These are phyloP conservation scores for Eristalis tenax DNA, from an alignment of 2,888 invertebrate genomes.

Conservation along the genomic window DNA sequence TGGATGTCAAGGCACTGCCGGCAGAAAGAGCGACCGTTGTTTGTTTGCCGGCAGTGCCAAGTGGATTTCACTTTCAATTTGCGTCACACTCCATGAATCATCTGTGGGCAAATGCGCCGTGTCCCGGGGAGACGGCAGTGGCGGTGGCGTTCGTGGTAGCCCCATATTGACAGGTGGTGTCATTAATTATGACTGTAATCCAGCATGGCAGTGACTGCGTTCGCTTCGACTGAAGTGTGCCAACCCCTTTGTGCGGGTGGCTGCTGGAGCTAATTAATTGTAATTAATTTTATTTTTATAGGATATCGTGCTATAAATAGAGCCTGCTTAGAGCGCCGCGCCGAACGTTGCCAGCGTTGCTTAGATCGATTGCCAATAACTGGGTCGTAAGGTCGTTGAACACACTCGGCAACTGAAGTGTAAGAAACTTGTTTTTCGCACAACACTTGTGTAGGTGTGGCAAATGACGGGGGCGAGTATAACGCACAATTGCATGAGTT, in stretches of 20 bases:
- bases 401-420: not conserved
- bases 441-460: not conserved
- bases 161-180: slow-evolving; percentile 59
- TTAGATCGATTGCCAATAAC: slow-evolving; percentile 51
- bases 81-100: slow-evolving; percentile 64
- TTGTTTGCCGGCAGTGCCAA: slow-evolving; percentile 38
- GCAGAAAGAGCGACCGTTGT: slow-evolving; percentile 39
- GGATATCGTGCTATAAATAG: slow-evolving; percentile 41
- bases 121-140: not conserved
- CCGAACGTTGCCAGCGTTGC: not conserved
- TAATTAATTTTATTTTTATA: slow-evolving; percentile 66
- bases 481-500: not conserved
- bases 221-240: slow-evolving; percentile 35
- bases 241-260: slow-evolving; percentile 50
- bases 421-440: not conserved
- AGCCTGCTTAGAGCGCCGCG: not conserved
- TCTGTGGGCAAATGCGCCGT: slow-evolving; percentile 6
- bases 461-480: not conserved
- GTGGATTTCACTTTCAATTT: slow-evolving; percentile 67
- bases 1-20: slow-evolving; percentile 38
- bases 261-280: slow-evolving; percentile 62
- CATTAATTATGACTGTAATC: slow-evolving; percentile 69
- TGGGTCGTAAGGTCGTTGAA: slow-evolving; percentile 42
- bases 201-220: slow-evolving; percentile 29
- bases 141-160: not conserved